Conservation (phyloP, 2,888 invertebrate species). For the Barypeithes pellucidus region DNA sequence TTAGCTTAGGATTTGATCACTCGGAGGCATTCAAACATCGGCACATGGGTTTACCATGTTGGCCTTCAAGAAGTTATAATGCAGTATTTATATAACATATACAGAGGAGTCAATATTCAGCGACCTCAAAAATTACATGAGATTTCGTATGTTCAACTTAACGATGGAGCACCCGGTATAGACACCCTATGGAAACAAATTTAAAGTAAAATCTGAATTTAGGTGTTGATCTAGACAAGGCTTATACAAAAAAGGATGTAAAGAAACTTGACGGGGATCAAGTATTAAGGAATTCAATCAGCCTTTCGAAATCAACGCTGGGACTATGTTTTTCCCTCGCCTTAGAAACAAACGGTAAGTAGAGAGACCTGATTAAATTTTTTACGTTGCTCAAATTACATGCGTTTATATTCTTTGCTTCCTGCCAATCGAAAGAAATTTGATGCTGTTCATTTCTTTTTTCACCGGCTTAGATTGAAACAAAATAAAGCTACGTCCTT, state of each 20-base stretch:
- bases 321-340: constrained; percentile 88
- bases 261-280: constrained; percentile 80
- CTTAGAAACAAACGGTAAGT: constrained; percentile 86
- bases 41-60: too few species aligned
- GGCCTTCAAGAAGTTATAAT: too few species aligned
- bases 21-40: too few species aligned
- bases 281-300: constrained; percentile 82
- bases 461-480: constrained; percentile 33
- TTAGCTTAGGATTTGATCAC: too few species aligned
- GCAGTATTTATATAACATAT: too few species aligned
- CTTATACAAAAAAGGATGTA: constrained; percentile 87
- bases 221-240: constrained; percentile 84
- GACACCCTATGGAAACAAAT: too few species aligned
- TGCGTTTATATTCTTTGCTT: constrained; percentile 49
- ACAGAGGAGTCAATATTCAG: too few species aligned
- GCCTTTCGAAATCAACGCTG: constrained; percentile 82
- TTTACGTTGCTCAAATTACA: constrained; percentile 51
- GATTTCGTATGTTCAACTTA: too few species aligned
- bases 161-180: too few species aligned
- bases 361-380: constrained; percentile 52
- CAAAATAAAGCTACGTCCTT: constrained; percentile 24
- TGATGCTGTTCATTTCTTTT: constrained; percentile 13
- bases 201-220: constrained; percentile 52
- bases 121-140: too few species aligned
- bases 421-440: constrained; percentile 36